Percentiles rank a stretch among this genome's conserved stretches.
Evolutionary conservation across 2,888 invertebrate species (phyloP).

Genomic region (Galerucella calmariensis): DNA sequence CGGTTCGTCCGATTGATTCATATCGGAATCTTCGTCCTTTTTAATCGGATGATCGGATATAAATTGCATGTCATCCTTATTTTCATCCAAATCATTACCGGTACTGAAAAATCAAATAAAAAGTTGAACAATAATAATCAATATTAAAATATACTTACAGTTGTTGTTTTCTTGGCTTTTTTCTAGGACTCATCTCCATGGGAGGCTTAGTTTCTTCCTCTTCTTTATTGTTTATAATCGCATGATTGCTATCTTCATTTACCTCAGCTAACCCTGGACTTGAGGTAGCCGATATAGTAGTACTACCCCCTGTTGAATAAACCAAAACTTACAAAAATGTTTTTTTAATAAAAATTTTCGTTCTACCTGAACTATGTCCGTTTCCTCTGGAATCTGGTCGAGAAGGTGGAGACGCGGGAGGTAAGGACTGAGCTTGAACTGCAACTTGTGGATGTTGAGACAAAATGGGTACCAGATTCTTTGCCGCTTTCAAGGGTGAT

Average conservation of each 20-base stretch:
- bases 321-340: background rate
- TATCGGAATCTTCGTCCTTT: conserved; percentile 61
- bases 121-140: background rate
- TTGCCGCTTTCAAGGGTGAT: conserved; percentile 74
- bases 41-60: conserved; percentile 67
- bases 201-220: conserved; percentile 65
- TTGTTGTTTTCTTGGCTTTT: conserved; percentile 91
- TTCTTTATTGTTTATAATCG: conserved; percentile 57
- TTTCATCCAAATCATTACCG: conserved; percentile 68
- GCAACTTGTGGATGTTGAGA: conserved; percentile 38
- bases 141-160: conserved; percentile 70
- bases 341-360: background rate
- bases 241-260: conserved; percentile 65
- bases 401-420: conserved; percentile 61
- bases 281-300: conserved; percentile 88
- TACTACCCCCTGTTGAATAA: conserved; percentile 72
- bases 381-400: conserved; percentile 64
- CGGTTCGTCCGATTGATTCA: conserved; percentile 61
- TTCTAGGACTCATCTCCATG: conserved; percentile 80
- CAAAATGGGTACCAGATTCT: conserved; percentile 69
- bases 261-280: conserved; percentile 78
- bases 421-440: conserved; percentile 43
- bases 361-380: conserved; percentile 61
- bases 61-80: conserved; percentile 72
- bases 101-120: conserved; percentile 59